Evolutionary conservation across 2,888 invertebrate genomes (phyloP).

Genomic region (Orchesellides sinensis): DNA sequence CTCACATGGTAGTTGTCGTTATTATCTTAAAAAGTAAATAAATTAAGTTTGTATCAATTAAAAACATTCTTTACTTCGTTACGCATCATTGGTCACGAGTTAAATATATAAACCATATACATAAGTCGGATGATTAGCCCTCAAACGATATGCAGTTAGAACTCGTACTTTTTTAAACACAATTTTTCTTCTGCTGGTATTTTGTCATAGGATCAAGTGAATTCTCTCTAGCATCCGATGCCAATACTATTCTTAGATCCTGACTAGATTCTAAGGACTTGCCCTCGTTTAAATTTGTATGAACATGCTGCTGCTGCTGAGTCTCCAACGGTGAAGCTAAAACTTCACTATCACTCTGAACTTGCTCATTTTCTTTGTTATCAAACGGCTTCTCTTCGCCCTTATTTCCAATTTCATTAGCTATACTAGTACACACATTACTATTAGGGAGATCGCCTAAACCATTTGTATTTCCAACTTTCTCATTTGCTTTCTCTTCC

Average conservation of each 20-base stretch:
- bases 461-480: constrained; percentile 3
- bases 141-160: constrained; percentile 41
- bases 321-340: constrained; percentile 6
- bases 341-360: neutral
- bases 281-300: constrained; percentile 27
- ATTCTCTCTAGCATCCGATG: neutral
- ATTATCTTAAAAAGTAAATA: too few relatives aligned
- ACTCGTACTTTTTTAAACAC: constrained; percentile 13
- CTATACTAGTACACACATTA: neutral
- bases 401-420: neutral
- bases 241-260: neutral
- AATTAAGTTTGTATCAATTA: too few relatives aligned
- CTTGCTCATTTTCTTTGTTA: neutral
- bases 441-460: neutral
- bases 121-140: constrained; percentile 18
- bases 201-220: constrained; percentile 1
- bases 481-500: neutral
- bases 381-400: neutral
- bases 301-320: constrained; percentile 7
- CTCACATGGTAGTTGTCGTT: too few relatives aligned
- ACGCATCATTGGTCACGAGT: too few relatives aligned
- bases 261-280: constrained; percentile 46
- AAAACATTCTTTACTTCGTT: too few relatives aligned
- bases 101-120: too few relatives aligned
- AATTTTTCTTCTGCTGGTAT: constrained; percentile 31